Evolutionary conservation across 2,113 vertebrate species (phyloP), one percentile per base, ranked within the genome.

Genomic region (Trichomycterus rosablanca): DNA sequence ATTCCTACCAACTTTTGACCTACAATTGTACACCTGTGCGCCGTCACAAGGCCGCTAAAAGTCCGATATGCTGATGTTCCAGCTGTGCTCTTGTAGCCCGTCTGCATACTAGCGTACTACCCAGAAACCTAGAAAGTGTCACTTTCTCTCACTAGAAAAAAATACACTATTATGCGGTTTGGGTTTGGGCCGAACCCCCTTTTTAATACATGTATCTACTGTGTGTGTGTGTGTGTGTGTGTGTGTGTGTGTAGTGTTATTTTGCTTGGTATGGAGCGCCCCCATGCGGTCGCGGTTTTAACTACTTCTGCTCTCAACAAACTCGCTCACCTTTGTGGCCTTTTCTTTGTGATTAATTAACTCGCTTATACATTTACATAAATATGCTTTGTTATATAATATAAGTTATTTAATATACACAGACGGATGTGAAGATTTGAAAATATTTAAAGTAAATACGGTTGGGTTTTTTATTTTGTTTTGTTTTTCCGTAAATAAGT

Each of bases 191-290:
- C 39, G 55, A 28, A 43, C 19, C 46, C 23, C 22, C 5, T n/a
- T 40, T 37, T 3, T 30, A 30, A 4, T 30, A n/a, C n/a, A n/a
- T n/a, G n/a, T n/a, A n/a, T n/a, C n/a, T n/a, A n/a, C n/a, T 37
- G 22, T 28, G 4, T 16, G 20, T 55, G 20, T 40, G 8, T 26
- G 14, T 56, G 24, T 57, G 15, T 74, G 15, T 35, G 49, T 50
- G 53, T 53, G 3, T 68, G 23, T 74, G 52, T 51, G 58, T 15
- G 72, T 16, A 48, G 34, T 52, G n/a, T 23, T n/a, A 20, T 70
- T 67, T 74, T 50, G 59, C 37, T 71, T 83, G 70, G 79, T 75
- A 43, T 50, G 58, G 77, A 83, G 84, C 82, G 85, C 84, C 86
- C 81, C 77, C 86, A 43, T 68, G 81, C 59, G 87, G 50, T 30